Evolutionary conservation across 2,797 vertebrate species (phyloP), one percentile per base, ranked within the genome.

Genomic region (Oceanodroma leucorhoa): DNA sequence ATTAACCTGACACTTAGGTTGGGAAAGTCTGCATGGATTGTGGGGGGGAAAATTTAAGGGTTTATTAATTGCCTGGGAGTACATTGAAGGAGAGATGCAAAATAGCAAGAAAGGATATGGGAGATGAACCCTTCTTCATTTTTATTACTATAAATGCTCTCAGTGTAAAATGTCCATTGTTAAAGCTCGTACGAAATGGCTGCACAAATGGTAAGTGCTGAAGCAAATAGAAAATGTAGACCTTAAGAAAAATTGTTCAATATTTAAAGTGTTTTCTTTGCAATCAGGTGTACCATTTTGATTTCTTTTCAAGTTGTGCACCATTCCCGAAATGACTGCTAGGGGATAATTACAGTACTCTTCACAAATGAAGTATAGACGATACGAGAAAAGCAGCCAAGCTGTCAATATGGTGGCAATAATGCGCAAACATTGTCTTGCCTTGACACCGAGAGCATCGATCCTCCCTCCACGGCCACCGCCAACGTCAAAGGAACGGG

Each of bases 311-410:
- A 96, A 96, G 96, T 91, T 79, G 78, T 48, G 85, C 80, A 55
- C 94, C 87, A 43, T 95, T 96, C 96, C 95, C 11, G 18, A 93
- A 94, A 95, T 75, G 96, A 95, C 97, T 97, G 38, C 89, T 71
- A 9, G 88, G 93, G 96, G 84, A 97, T 98, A 98, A 98, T 98
- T 98, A 97, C 89, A 43, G 97, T n/a, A 91, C 96, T 98, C 98
- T 92, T 94, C 96, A 89, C 95, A 98, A 98, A 98, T 77, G 95
- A 98, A 97, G 97, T 75, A 54, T n/a, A 90, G 94, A 86, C 45
- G 26, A 91, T 36, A 23, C 41, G 53, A 90, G 87, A 83, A 64
- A 67, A 94, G 94, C 91, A 96, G 95, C 51, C 8, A 21, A 72
- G 93, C 96, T 96, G 98, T 97, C 97, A 69, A 97, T 97, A 97